Percentiles rank a stretch among this genome's conserved stretches.
Evolutionary conservation across 1,140 invertebrate species (phyloP).

Genomic region (Tribolium castaneum): DNA sequence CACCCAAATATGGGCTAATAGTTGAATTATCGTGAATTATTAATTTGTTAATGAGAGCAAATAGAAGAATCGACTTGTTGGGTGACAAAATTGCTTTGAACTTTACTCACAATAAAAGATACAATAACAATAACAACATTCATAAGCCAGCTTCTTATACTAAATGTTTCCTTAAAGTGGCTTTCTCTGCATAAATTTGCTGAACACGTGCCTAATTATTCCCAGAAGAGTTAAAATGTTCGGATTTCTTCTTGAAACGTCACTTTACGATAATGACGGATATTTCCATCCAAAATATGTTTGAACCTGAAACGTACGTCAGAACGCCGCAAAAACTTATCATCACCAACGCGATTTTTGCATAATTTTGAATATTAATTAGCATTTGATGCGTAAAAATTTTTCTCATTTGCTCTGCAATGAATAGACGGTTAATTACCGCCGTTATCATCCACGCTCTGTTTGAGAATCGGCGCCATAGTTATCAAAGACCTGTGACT

Average conservation of each 20-base stretch:
- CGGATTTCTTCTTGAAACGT: neutral
- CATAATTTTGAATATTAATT: neutral
- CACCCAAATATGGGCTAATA: neutral
- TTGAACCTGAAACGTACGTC: neutral
- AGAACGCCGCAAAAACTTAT: neutral
- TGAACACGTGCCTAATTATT: slow-evolving; percentile 12
- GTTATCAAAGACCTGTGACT: slow-evolving; percentile 35
- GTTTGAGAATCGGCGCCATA: slow-evolving; percentile 41
- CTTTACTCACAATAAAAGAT: slow-evolving; percentile 9
- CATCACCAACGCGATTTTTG: neutral
- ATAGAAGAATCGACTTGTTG: too few relatives aligned
- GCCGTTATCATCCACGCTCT: slow-evolving; percentile 36
- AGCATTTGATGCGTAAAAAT: neutral
- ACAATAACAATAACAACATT: neutral
- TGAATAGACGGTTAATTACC: slow-evolving; percentile 25
- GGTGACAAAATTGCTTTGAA: slow-evolving; percentile 25
- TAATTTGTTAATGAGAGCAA: too few relatives aligned
- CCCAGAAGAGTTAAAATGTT: neutral
- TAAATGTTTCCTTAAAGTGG: neutral
- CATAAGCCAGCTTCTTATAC: neutral
- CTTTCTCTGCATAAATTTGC: neutral
- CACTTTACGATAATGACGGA: neutral
- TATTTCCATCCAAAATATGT: neutral
- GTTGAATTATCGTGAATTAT: too few relatives aligned
- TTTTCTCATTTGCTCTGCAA: neutral